These are phyloP conservation scores for Corbicula japonica DNA, from an alignment of 2,888 invertebrate species.

Conservation along the genomic window DNA sequence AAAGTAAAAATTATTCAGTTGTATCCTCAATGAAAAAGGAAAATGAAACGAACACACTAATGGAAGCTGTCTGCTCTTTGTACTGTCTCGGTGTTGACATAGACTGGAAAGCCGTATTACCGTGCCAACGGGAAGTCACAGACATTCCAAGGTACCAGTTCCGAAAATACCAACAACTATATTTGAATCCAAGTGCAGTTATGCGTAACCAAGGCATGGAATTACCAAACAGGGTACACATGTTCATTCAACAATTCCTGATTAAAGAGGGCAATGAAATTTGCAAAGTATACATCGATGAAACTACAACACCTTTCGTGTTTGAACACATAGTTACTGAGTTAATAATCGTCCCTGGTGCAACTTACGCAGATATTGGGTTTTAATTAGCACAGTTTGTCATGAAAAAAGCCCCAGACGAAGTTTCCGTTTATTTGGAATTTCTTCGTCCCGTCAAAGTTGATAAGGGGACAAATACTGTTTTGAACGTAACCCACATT, in stretches of 20 bases:
- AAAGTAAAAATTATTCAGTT: slow-evolving; percentile 3
- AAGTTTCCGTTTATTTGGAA: slow-evolving; percentile 34
- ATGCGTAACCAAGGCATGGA: slow-evolving; percentile 37
- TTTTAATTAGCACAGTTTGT: slow-evolving; percentile 51
- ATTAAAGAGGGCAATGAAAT: neutral
- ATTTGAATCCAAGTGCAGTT: slow-evolving; percentile 41
- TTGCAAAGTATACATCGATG: slow-evolving; percentile 47
- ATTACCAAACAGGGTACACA: slow-evolving; percentile 1
- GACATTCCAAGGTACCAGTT: slow-evolving; percentile 71
- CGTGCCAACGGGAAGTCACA: slow-evolving; percentile 21
- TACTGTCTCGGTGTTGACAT: slow-evolving; percentile 44
- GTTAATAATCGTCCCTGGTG: slow-evolving; percentile 64
- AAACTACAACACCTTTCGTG: slow-evolving; percentile 60
- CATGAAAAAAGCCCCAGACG: neutral
- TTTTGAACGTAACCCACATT: slow-evolving; percentile 11
- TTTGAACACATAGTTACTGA: slow-evolving; percentile 65
- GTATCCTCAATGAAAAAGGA: slow-evolving; percentile 35
- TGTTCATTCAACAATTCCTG: slow-evolving; percentile 20
- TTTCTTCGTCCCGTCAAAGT: slow-evolving; percentile 46
- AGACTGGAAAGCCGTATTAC: slow-evolving; percentile 39
- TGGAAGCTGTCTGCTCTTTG: slow-evolving; percentile 12
- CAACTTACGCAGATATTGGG: slow-evolving; percentile 65
- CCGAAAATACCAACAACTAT: slow-evolving; percentile 48
- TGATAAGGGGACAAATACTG: neutral
- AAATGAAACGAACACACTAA: slow-evolving; percentile 18